Evolutionary conservation across 2,113 vertebrate genomes (phyloP), one percentile per base, ranked within the genome.

Genomic region (Corythoichthys intestinalis): DNA sequence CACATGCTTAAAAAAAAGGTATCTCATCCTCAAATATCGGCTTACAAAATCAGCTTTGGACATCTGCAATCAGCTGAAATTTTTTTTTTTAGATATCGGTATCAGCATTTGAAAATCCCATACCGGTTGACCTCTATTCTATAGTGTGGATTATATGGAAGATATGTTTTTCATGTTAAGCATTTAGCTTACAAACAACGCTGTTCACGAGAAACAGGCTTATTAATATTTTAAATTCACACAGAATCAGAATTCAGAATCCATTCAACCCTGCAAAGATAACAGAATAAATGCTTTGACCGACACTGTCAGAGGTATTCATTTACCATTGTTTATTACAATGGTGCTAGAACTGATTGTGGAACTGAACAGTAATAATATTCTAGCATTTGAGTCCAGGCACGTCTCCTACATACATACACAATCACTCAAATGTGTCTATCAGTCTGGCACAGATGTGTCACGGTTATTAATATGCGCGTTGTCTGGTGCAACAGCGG

Each of bases 401-500:
- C 44, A 47, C 44, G 61, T 47, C 65, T 72, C 20, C 73, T 9
- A 64, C 28, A 58, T 60, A 82, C 65, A 82, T 60, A 78, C 78
- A 83, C 78, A 90, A 83, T 83, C 85, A 67, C 81, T 87, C 85
- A 87, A 81, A 87, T 84, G 82, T 83, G 83, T 89, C 89, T 90
- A 89, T 91, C 94, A 85, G 93, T 90, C 93, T 91, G 93, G 92
- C 93, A 94, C 95, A 95, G 95, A 98, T 97, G 95, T 97, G 95
- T 93, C 91, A 93, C 85, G 95, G 96, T 95, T 96, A 98, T 98
- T 96, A 98, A 98, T 96, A 97, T 96, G 84, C 82, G 66, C 76
- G 57, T 81, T 62, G 93, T 95, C 95, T 96, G 93, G 93, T 95
- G 95, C 94, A 95, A 94, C 93, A 94, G 91, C 93, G 87, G 92